Base-by-base conservation (phyloP, 2,113 vertebrate genomes). In the Paracanthobrama guichenoti region DNA sequence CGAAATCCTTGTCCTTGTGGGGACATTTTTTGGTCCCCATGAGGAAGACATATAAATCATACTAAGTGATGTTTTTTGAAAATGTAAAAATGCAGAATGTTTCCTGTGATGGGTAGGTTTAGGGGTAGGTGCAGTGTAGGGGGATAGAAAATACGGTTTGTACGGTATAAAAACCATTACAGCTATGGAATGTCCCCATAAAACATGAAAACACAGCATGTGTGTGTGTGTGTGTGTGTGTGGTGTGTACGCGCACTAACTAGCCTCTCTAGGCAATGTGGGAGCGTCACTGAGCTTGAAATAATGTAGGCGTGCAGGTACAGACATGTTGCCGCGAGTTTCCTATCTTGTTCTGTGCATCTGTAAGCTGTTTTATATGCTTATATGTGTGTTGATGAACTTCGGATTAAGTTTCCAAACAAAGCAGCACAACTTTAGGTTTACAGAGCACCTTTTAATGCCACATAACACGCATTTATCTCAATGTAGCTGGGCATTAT, bases 201-300 rank as follows among this genome's bases (percentile, higher is more conserved):
- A n/a, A n/a, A n/a, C n/a, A n/a, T n/a, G n/a, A n/a, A n/a, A n/a
- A n/a, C n/a, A n/a, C n/a, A n/a, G n/a, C n/a, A n/a, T 44, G 31
- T 71, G 67, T n/a, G 74, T 42, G 75, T 60, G 53, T 31, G 48
- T 31, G 35, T 24, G 1, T 8, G 4, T 72, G 35, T 24, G 44
- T 39, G 35, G 20, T 46, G 14, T 76, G 73, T 76, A 8, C 55
- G 48, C 42, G 24, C 39, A 64, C 42, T 79, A 69, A 31, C 79
- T 81, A 81, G 60, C 64, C 64, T 69, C 64, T 69, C 79, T 24
- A 55, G 79, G 28, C 18, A 69, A 7, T 81, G 18, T 69, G 48
- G 13, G 39, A 46, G 62, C 48, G 28, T 57, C 79, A 81, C 20
- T 42, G 62, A 81, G 79, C 48, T 57, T 57, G 18, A 67, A 79